Conservation (phyloP, 2,797 vertebrate genomes). For the Thripadectes ignobilis region DNA sequence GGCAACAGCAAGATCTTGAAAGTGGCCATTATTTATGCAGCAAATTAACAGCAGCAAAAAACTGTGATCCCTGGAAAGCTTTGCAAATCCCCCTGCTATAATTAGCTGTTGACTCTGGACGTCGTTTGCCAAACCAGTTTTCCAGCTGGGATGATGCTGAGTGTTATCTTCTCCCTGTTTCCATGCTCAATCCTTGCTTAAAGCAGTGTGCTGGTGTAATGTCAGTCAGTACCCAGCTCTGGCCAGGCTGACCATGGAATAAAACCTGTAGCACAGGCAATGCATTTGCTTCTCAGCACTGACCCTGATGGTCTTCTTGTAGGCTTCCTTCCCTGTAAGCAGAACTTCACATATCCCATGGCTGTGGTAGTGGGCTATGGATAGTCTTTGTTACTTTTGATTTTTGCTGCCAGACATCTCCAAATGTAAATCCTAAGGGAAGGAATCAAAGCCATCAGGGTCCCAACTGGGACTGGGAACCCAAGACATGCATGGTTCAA, state of each 20-base stretch:
- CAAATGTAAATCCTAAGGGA: background rate
- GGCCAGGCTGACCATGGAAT: background rate
- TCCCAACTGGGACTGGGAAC: background rate
- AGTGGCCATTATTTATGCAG: background rate
- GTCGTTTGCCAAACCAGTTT: background rate
- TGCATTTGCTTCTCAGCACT: background rate
- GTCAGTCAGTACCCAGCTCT: background rate
- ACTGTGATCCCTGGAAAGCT: background rate
- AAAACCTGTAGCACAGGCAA: background rate
- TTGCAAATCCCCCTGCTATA: background rate
- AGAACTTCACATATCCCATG: background rate
- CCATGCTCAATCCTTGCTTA: background rate
- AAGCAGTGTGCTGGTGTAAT: background rate
- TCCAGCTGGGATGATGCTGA: background rate
- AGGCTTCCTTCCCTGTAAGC: background rate
- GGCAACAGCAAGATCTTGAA: background rate
- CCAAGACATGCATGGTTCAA: background rate
- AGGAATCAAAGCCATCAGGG: background rate
- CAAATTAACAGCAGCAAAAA: background rate
- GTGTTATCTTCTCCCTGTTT: fast-evolving
- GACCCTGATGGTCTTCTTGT: background rate
- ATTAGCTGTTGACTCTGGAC: background rate
- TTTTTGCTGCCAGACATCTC: background rate
- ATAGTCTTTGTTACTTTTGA: background rate
- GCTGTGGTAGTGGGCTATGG: background rate